Conservation (phyloP, 2,888 invertebrate genomes). For the Meiosimyza platycephala region DNA sequence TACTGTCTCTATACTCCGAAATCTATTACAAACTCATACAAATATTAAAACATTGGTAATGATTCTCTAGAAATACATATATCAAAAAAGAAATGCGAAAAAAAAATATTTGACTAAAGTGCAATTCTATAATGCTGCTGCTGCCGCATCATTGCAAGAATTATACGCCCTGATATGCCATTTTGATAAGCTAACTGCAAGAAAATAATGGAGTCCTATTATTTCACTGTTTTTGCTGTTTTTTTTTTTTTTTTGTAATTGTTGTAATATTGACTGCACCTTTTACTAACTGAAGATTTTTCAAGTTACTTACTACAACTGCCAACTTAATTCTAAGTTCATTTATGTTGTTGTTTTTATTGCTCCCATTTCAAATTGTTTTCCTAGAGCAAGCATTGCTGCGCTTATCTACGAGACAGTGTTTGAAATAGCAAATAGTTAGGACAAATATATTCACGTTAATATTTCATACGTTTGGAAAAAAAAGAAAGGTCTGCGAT, state of each 20-base stretch:
- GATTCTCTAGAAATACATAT: no score
- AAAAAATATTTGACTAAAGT: no score
- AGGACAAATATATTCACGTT: no score
- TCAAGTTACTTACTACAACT: background rate
- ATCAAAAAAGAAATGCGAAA: background rate
- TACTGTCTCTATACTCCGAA: background rate
- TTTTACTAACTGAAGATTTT: background rate
- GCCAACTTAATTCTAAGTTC: conserved; percentile 21
- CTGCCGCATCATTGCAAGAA: conserved; percentile 15
- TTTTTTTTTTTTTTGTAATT: no score
- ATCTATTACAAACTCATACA: conserved; percentile 5
- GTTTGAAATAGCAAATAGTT: no score
- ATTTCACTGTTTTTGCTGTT: no score
- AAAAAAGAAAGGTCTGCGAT: no score
- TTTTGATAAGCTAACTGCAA: conserved; percentile 24
- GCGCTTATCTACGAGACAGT: no score
- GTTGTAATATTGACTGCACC: conserved; percentile 6
- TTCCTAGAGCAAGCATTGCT: conserved; percentile 9
- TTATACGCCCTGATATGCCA: conserved; percentile 33
- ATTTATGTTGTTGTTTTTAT: background rate
- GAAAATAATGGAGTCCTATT: conserved; percentile 3
- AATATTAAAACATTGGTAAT: conserved; percentile 4
- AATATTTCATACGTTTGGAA: no score
- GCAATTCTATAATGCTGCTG: no score
- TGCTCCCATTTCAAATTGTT: background rate